A percentile compares a stretch with the other conserved stretches of the same genome.
Conservation (phyloP, 2,888 invertebrate genomes). For the Seladonia tumulorum region DNA sequence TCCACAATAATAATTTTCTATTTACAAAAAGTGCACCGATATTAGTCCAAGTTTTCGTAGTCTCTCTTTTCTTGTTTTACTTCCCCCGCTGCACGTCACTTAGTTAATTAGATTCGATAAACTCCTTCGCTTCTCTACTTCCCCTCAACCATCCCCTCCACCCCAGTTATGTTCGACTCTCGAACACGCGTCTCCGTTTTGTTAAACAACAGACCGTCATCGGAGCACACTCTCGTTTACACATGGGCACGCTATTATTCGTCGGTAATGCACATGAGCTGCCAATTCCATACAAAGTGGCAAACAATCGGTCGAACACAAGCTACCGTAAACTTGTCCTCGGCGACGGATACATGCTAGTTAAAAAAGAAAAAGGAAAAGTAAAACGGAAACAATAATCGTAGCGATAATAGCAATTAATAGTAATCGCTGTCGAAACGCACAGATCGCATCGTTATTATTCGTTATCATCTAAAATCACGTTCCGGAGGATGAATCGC, state of each 20-base stretch:
- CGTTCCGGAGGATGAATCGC: slow-evolving; percentile 41
- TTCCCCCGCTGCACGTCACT: slow-evolving; percentile 6
- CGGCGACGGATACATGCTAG: slow-evolving; percentile 48
- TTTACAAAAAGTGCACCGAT: slow-evolving; percentile 53
- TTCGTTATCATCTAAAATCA: slow-evolving; percentile 44
- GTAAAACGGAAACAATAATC: slow-evolving; percentile 6
- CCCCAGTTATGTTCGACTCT: neutral
- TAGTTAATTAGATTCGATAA: slow-evolving; percentile 46
- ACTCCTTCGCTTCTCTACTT: slow-evolving; percentile 6
- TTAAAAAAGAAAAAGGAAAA: neutral
- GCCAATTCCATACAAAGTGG: slow-evolving; percentile 63
- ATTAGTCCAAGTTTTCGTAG: neutral
- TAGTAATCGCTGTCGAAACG: slow-evolving; percentile 29
- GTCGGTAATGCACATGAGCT: slow-evolving; percentile 52
- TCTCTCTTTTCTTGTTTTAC: neutral
- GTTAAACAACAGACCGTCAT: slow-evolving; percentile 34
- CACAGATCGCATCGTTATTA: slow-evolving; percentile 35
- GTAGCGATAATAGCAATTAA: neutral
- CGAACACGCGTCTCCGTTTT: slow-evolving; percentile 22
- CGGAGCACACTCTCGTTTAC: slow-evolving; percentile 35
- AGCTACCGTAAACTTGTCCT: slow-evolving; percentile 48
- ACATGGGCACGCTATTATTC: slow-evolving; percentile 32
- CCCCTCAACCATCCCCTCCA: neutral
- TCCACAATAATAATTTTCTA: slow-evolving; percentile 39
- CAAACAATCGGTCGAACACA: slow-evolving; percentile 51